Base-by-base conservation (phyloP, 2,888 invertebrate species). In the Celastrina argiolus region DNA sequence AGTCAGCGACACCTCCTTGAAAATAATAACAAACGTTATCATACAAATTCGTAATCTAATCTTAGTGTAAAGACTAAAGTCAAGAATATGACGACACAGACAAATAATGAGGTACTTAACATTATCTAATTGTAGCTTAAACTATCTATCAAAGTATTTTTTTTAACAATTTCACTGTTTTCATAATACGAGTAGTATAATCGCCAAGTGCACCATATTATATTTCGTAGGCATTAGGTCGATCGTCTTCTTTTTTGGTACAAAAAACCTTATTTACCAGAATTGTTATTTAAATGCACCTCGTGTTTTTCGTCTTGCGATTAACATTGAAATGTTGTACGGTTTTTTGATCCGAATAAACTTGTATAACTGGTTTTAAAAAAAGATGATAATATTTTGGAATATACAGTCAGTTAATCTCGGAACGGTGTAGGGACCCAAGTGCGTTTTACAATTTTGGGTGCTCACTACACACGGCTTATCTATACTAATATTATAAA, bases 251-350 rank as follows among this genome's bases (percentile, higher is more conserved):
- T n/a, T n/a, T n/a, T n/a, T n/a, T n/a, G n/a, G n/a, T n/a, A n/a
- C n/a, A n/a, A n/a, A n/a, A n/a, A n/a, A n/a, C n/a, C n/a, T n/a
- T n/a, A n/a, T n/a, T n/a, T n/a, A 42, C 16, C n/a, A 16, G 31
- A 28, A 28, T 58, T 8, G 2, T 31, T 58, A 58, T 58, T 14
- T 31, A 31, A 58, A 31, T 28, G 58, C 56, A 56, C n/a, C 18
- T 28, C 14, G 7, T 14, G 14, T n/a, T 56, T 26, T 28, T 31
- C 14, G n/a, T 31, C 18, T 16, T 45, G 18, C 8, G 8, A 58
- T 58, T 58, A 58, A 18, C 58, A 58, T 58, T 31, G 31, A 31
- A 58, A 58, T 58, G 58, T 31, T 28, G 16, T 58, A n/a, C 28
- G n/a, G 28, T n/a, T n/a, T n/a, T n/a, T n/a, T n/a, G n/a, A n/a